Conservation (phyloP, 2,113 vertebrate species). For the Actinemys pallida region DNA sequence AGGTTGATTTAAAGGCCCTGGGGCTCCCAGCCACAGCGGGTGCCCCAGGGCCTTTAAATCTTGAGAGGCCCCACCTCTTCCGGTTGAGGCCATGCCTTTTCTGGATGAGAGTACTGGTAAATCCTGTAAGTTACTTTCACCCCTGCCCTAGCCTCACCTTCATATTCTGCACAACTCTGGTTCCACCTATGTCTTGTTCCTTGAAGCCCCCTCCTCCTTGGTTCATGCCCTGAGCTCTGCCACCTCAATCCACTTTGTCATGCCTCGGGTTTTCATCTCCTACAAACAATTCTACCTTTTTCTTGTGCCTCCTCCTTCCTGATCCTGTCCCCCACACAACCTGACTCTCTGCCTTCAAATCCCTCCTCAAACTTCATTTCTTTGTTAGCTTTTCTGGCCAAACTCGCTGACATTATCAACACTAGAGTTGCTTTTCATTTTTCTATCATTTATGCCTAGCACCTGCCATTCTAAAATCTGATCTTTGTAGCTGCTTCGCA, state of each 20-base stretch:
- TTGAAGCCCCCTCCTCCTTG: neutral
- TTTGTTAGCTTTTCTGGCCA: neutral
- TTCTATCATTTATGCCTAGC: neutral
- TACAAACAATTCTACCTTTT: neutral
- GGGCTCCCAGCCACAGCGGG: no score
- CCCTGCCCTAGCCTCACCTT: neutral
- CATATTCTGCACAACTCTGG: neutral
- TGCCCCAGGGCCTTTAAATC: no score
- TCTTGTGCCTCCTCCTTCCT: neutral
- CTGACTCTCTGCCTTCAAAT: neutral
- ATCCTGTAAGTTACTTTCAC: no score
- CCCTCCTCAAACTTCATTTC: neutral
- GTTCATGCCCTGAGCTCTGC: neutral
- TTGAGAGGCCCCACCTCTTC: no score
- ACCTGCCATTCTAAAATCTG: neutral
- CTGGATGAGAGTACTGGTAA: no score
- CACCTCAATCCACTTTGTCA: neutral
- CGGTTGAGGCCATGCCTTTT: no score
- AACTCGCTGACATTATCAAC: neutral
- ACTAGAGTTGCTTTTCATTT: neutral
- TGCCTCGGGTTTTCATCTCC: fast-evolving
- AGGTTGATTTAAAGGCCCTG: no score
- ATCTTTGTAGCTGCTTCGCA: neutral
- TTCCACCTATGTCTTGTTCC: neutral
- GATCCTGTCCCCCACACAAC: neutral